A percentile compares a stretch with the other conserved stretches of the same genome.
Conservation (phyloP, 2,113 vertebrate genomes). For the Aix galericulata region DNA sequence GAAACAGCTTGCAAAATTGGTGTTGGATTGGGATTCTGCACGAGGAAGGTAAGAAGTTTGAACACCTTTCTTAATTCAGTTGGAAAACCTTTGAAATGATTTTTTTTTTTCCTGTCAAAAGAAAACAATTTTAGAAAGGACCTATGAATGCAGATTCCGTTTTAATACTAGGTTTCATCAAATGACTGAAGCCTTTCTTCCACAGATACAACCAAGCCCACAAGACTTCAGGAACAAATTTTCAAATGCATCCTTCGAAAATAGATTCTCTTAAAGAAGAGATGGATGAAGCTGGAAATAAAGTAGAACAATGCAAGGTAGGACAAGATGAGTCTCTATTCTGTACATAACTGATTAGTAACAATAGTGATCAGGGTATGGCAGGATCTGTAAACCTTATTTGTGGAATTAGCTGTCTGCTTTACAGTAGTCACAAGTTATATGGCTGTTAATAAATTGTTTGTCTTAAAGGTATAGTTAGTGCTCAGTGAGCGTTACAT, state of each 20-base stretch:
- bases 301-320: slow-evolving; percentile 99
- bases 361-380: no score
- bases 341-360: neutral
- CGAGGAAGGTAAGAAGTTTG: slow-evolving; percentile 85
- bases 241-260: slow-evolving; percentile 96
- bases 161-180: neutral
- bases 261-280: slow-evolving; percentile 96
- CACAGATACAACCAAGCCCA: slow-evolving; percentile 95
- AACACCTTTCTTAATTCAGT: neutral
- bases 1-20: slow-evolving; percentile 93
- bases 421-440: neutral
- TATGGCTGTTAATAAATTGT: neutral
- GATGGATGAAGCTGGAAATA: slow-evolving; percentile 97
- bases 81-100: neutral
- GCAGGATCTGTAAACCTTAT: neutral
- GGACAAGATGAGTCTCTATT: neutral
- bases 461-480: neutral
- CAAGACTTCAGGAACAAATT: slow-evolving; percentile 97
- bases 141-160: neutral
- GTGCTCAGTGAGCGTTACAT: neutral
- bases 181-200: neutral
- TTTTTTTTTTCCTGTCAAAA: neutral
- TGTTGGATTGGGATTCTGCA: slow-evolving; percentile 97
- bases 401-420: neutral
- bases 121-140: neutral